Evolutionary conservation across 2,113 vertebrate species (phyloP).

Genomic region (Gulo gulo): DNA sequence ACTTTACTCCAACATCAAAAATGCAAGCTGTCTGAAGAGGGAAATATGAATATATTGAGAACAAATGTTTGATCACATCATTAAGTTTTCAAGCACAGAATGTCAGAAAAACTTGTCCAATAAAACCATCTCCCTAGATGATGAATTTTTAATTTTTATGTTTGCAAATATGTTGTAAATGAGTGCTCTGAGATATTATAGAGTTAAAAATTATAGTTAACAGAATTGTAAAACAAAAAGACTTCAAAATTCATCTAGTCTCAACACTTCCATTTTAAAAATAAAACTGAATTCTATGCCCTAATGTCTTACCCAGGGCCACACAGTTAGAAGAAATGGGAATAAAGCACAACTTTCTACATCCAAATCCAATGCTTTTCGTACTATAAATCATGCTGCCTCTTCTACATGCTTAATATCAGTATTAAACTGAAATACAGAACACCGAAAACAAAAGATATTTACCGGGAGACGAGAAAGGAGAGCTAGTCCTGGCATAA

Average conservation of each 20-base stretch:
- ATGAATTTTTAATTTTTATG: background rate
- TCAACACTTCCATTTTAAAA: conserved; percentile 27
- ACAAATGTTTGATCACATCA: conserved; percentile 34
- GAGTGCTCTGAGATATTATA: background rate
- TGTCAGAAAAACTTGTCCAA: background rate
- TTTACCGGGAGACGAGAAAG: conserved; percentile 89
- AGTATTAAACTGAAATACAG: background rate
- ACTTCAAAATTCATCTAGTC: conserved; percentile 6
- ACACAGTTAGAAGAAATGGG: background rate
- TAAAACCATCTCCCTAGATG: background rate
- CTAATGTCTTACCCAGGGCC: background rate
- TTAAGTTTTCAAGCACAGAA: conserved; percentile 1
- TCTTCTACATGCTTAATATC: background rate
- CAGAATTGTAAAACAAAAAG: conserved; percentile 12
- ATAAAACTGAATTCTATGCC: background rate
- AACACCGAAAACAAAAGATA: conserved; percentile 14
- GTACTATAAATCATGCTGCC: background rate
- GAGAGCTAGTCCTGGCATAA: conserved; percentile 87
- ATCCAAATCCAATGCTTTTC: background rate
- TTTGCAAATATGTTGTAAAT: background rate
- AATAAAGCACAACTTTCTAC: conserved; percentile 25
- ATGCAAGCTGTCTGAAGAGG: background rate
- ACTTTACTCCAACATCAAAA: background rate
- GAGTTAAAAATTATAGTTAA: conserved; percentile 36
- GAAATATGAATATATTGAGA: background rate